phyloP scores from a whole-genome alignment of 2,888 invertebrate species.

The Oligia fasciuncula region DNA sequence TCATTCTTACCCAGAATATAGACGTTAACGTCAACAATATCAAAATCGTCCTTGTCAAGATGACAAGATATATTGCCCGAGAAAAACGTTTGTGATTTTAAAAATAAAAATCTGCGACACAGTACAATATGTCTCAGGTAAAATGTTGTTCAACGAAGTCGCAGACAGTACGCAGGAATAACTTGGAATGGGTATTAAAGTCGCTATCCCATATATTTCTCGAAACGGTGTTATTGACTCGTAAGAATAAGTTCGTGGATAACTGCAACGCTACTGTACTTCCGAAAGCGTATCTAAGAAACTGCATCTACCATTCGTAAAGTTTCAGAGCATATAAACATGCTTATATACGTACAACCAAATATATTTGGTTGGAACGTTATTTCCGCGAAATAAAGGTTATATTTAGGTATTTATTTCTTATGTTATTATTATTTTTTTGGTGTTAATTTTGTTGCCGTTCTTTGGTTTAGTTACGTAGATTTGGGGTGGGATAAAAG shows the following conservation, averaged over 20 bases:
- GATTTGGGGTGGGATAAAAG: neutral
- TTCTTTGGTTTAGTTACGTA: slow-evolving; percentile 35
- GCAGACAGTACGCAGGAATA: slow-evolving; percentile 60
- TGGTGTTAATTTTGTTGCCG: slow-evolving; percentile 49
- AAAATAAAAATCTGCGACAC: slow-evolving; percentile 42
- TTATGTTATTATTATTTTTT: slow-evolving; percentile 51
- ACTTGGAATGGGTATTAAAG: slow-evolving; percentile 67
- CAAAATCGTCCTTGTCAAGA: slow-evolving; percentile 39
- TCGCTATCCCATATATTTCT: slow-evolving; percentile 71
- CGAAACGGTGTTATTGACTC: slow-evolving; percentile 88
- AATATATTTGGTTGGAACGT: slow-evolving; percentile 57
- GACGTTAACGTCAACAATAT: slow-evolving; percentile 35
- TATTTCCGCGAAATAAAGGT: slow-evolving; percentile 69
- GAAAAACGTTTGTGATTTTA: slow-evolving; percentile 27
- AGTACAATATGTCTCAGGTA: slow-evolving; percentile 64
- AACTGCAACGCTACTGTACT: slow-evolving; percentile 76
- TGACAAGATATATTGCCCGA: slow-evolving; percentile 33
- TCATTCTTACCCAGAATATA: slow-evolving; percentile 30
- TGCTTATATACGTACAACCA: slow-evolving; percentile 60
- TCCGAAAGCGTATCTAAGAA: slow-evolving; percentile 67
- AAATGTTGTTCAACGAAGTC: slow-evolving; percentile 62
- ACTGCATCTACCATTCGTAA: slow-evolving; percentile 67
- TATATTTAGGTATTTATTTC: slow-evolving; percentile 66
- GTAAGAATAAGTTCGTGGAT: slow-evolving; percentile 79
- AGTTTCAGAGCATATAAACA: slow-evolving; percentile 70